These are phyloP conservation scores for Campopleginae sp. DNA, from an alignment of 2,888 invertebrate species.

Conservation along the genomic window DNA sequence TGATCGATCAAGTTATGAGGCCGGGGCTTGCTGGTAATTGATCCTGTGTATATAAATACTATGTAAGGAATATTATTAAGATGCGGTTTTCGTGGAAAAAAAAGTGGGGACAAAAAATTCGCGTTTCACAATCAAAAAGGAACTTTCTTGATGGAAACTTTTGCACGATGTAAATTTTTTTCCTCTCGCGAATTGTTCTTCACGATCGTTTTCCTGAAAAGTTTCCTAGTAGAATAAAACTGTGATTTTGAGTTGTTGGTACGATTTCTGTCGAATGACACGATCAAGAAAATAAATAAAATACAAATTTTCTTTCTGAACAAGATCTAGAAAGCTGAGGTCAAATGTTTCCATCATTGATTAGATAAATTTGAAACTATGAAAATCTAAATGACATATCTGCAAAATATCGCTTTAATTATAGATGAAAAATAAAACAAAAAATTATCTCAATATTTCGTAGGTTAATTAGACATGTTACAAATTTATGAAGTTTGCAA, in stretches of 20 bases:
- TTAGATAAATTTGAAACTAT: slow-evolving; percentile 58
- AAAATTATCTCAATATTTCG: slow-evolving; percentile 63
- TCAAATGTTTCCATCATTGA: slow-evolving; percentile 46
- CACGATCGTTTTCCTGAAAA: background rate
- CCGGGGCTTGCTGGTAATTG: background rate
- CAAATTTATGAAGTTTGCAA: slow-evolving; percentile 42
- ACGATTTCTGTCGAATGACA: background rate
- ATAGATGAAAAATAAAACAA: slow-evolving; percentile 29
- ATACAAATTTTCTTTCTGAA: background rate
- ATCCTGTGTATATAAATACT: slow-evolving; percentile 23
- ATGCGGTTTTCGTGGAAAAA: slow-evolving; percentile 52
- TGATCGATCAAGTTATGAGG: background rate
- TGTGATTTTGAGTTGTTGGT: background rate
- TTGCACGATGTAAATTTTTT: slow-evolving; percentile 15
- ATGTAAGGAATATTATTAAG: slow-evolving; percentile 38
- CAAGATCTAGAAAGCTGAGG: background rate
- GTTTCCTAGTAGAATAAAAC: background rate
- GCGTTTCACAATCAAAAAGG: slow-evolving; percentile 69
- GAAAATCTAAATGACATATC: slow-evolving; percentile 65
- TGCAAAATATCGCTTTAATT: slow-evolving; percentile 62
- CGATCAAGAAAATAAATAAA: background rate
- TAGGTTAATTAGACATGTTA: slow-evolving; percentile 51
- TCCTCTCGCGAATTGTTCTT: background rate
- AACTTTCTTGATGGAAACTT: slow-evolving; percentile 60
- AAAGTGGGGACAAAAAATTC: slow-evolving; percentile 60